Conservation (phyloP, 2,113 vertebrate species). For the Corydoras sp. region DNA sequence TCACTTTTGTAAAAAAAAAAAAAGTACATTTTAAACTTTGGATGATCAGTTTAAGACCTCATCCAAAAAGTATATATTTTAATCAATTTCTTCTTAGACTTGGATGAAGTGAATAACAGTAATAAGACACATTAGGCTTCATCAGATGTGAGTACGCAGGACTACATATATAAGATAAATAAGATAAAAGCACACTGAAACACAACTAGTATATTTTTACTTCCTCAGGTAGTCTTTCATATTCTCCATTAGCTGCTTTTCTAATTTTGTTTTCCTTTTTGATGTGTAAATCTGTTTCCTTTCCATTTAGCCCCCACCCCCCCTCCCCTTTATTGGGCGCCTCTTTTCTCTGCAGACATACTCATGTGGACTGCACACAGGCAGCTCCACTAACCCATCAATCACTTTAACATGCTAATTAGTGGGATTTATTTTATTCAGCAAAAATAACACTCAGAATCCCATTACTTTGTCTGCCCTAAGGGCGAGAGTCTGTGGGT, state of each 20-base stretch:
- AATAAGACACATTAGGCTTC: too few relatives aligned
- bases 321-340: slow-evolving; percentile 12
- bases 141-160: too few relatives aligned
- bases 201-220: too few relatives aligned
- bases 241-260: slow-evolving; percentile 36
- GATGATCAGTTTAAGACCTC: too few relatives aligned
- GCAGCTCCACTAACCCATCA: slow-evolving; percentile 35
- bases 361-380: slow-evolving; percentile 17
- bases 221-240: slow-evolving; percentile 21
- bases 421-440: slow-evolving; percentile 49
- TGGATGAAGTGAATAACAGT: too few relatives aligned
- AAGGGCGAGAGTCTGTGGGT: slow-evolving; percentile 23
- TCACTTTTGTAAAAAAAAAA: too few relatives aligned
- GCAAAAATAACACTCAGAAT: slow-evolving; percentile 50
- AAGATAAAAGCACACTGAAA: too few relatives aligned
- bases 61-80: too few relatives aligned
- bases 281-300: slow-evolving; percentile 17
- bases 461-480: slow-evolving; percentile 44
- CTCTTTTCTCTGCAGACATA: slow-evolving; percentile 13
- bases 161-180: too few relatives aligned
- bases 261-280: slow-evolving; percentile 25
- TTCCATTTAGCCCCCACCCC: background rate
- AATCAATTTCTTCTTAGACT: too few relatives aligned
- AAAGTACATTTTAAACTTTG: too few relatives aligned
- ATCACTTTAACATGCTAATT: slow-evolving; percentile 50